Evolutionary conservation across 2,888 invertebrate genomes (phyloP), one percentile per base, ranked within the genome.

Genomic region (Trisateles emortualis): DNA sequence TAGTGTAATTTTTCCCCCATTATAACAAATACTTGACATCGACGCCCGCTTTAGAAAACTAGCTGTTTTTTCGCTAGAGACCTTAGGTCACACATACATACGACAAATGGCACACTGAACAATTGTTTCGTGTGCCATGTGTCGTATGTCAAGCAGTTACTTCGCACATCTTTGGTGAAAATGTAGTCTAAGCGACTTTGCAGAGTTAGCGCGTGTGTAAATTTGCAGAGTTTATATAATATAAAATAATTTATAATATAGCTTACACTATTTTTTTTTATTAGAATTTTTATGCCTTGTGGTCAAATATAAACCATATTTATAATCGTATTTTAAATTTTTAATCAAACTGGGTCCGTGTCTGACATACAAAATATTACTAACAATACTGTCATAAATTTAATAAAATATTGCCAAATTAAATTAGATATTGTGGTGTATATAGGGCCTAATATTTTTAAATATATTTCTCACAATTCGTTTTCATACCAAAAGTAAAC

Each of bases 401-500:
- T 43, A 43, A 36, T 16, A 11, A 43, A 17, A 11, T 30, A 17
- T 42, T 3, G 42, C 29, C 17, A 16, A 42, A 30, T 9, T 30
- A 30, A 42, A 42, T 3, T 30, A 17, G 0, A 30, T 2, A 1
- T 9, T 22, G 16, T 39, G 13, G 17, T 16, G 16, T 30, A 36
- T 46, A 46, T 17, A 43, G n/a, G 36, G 17, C 22, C 16, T n/a
- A 4, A 19, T 13, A 22, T 40, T 32, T 4, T 8, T n/a, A 10
- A 24, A 30, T 22, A 29, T 30, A 46, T 16, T 30, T 47, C 42
- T 51, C 44, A 24, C 51, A 54, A 57, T 52, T 57, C 35, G 44
- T 49, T 53, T 39, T 55, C 46, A 19, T 70, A 57, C 56, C 52
- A 64, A 61, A 68, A 59, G 72, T 76, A 81, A 78, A 83, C 61